These are phyloP conservation scores for Prunella fulvescens DNA, from an alignment of 2,113 vertebrate species.

Conservation along the genomic window DNA sequence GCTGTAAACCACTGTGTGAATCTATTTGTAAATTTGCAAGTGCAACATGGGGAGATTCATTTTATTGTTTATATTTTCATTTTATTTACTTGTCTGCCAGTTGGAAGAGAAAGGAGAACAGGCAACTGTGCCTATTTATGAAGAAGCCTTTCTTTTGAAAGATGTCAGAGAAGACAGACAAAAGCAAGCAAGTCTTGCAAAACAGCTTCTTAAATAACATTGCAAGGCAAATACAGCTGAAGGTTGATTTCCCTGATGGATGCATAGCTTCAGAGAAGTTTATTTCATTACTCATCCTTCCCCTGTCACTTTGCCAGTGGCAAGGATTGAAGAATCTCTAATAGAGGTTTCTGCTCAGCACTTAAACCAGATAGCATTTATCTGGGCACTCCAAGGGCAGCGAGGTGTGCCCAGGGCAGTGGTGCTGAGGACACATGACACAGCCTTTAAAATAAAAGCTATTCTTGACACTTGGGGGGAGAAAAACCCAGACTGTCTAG, in stretches of 20 bases:
- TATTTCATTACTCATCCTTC: neutral
- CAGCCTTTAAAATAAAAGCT: neutral
- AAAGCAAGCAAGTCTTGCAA: neutral
- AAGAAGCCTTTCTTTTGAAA: neutral
- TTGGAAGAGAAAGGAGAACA: neutral
- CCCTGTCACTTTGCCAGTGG: neutral
- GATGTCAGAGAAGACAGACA: neutral
- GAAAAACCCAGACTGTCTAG: neutral
- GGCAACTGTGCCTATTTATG: neutral
- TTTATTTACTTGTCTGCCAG: neutral
- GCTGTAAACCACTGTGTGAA: neutral
- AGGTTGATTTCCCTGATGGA: neutral
- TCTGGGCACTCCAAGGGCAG: neutral
- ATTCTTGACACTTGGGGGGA: neutral
- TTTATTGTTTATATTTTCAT: neutral
- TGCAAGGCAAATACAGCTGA: neutral
- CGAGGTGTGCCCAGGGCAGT: neutral
- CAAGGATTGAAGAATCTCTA: neutral
- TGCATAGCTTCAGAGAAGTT: neutral
- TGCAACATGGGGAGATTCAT: accelerated
- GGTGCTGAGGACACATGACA: neutral
- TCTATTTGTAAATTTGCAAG: neutral
- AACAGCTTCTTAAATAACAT: neutral
- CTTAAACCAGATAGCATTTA: neutral
- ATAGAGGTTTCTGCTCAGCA: neutral